These are phyloP conservation scores for Phyllotreta cruciferae DNA, from an alignment of 2,888 invertebrate genomes.

Conservation along the genomic window DNA sequence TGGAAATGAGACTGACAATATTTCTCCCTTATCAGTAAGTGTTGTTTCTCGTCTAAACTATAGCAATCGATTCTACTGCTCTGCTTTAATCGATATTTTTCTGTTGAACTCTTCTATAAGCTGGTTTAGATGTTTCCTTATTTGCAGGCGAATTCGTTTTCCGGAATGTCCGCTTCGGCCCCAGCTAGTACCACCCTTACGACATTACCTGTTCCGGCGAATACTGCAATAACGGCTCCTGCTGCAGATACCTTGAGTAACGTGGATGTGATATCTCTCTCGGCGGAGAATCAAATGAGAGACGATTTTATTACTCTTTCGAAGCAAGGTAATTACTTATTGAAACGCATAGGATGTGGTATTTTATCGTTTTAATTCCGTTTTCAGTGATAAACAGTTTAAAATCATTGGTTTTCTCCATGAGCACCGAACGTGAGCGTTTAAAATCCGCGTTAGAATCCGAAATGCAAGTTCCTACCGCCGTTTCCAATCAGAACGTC, in stretches of 20 bases:
- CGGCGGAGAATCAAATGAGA: slow-evolving; percentile 50
- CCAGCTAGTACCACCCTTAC: slow-evolving; percentile 44
- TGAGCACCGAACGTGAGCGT: slow-evolving; percentile 66
- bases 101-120: no score
- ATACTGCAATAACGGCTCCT: slow-evolving; percentile 55
- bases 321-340: slow-evolving; percentile 65
- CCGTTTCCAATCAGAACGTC: slow-evolving; percentile 58
- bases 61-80: neutral
- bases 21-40: slow-evolving; percentile 60
- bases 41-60: slow-evolving; percentile 8
- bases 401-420: slow-evolving; percentile 59
- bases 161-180: slow-evolving; percentile 50
- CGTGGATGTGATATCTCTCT: slow-evolving; percentile 57
- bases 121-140: neutral
- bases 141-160: slow-evolving; percentile 52
- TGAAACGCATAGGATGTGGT: neutral
- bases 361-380: slow-evolving; percentile 5
- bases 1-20: slow-evolving; percentile 56
- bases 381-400: slow-evolving; percentile 61
- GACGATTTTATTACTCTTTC: slow-evolving; percentile 75
- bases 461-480: slow-evolving; percentile 54
- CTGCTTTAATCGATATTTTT: no score
- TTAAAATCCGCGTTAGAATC: slow-evolving; percentile 69
- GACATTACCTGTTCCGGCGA: slow-evolving; percentile 52
- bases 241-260: slow-evolving; percentile 67